phyloP scores from a whole-genome alignment of 2,797 vertebrate genomes.

The Galago senegalensis region DNA sequence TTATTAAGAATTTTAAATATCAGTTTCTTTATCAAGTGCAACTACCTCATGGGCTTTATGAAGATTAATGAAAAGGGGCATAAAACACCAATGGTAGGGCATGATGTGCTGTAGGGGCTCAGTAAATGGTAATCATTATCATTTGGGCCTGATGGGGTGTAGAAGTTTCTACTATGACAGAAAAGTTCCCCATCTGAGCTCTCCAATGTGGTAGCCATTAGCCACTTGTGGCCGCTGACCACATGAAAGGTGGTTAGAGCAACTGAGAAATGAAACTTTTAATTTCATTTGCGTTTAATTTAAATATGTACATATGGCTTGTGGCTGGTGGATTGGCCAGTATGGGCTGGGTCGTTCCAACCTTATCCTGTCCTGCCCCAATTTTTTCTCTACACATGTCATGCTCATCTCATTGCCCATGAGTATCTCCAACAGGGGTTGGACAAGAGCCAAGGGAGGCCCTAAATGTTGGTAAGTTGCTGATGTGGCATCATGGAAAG shows the following conservation, averaged over 20 bases:
- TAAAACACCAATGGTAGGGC: neutral
- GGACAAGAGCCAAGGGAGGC: neutral
- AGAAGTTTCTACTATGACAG: neutral
- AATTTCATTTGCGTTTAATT: neutral
- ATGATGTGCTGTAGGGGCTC: neutral
- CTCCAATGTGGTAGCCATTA: neutral
- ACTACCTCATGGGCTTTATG: neutral
- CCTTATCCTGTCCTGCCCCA: neutral
- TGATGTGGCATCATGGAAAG: neutral
- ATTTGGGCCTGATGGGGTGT: neutral
- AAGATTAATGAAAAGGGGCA: neutral
- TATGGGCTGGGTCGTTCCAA: neutral
- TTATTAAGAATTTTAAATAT: neutral
- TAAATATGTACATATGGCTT: neutral
- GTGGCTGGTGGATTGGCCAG: neutral
- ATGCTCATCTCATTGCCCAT: accelerated
- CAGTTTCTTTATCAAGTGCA: slow-evolving; percentile 1
- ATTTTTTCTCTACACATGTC: neutral
- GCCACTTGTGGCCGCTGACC: neutral
- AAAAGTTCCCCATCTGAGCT: neutral
- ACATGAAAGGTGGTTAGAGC: neutral
- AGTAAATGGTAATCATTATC: neutral
- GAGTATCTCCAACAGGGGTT: neutral
- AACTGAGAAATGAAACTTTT: neutral
- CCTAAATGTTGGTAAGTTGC: neutral